Evolutionary conservation across 2,888 invertebrate species (phyloP), one percentile per base, ranked within the genome.

Genomic region (Lasioglossum calceatum): DNA sequence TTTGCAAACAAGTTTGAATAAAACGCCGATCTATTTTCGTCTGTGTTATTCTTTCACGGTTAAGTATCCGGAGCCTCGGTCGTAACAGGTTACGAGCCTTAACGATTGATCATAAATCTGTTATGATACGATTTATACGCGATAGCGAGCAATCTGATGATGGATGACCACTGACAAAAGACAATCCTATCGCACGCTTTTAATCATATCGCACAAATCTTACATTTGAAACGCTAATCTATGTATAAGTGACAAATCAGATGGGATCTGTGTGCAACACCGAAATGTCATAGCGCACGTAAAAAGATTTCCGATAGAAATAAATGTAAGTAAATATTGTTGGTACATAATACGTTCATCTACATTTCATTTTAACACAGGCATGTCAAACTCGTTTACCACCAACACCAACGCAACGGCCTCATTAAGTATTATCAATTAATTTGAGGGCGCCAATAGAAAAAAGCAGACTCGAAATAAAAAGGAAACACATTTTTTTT

Each of bases 131-230:
- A 80, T 87, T 79, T 80, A 39, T 36, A n/a, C 75, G 50, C 36
- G 87, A 87, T 87, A 87, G 80, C 81, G 79, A 50, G 23, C 70
- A 84, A 83, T 78, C 76, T 79, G 73, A 87, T 77, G 82, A 87
- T 72, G 79, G 79, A 86, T 79, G 27, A 23, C 71, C 50, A 4
- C 19, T 61, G 50, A 73, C 64, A 67, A 74, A 86, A 74, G 10
- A 27, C 44, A 73, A 61, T 75, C 58, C n/a, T 79, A 81, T 86
- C 82, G 61, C 39, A 67, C 27, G 36, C 12, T 86, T 86, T 77
- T 61, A 79, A 77, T 79, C 71, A 23, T 85, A 54, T 73, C 67
- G 47, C 50, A 14, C 32, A 23, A 64, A 81, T 81, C 72, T 71
- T 32, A 74, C 47, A 77, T 81, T 86, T 74, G 19, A 75, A 75